Conservation (phyloP, 2,797 vertebrate genomes). For the Enteromius fasciolatus region DNA sequence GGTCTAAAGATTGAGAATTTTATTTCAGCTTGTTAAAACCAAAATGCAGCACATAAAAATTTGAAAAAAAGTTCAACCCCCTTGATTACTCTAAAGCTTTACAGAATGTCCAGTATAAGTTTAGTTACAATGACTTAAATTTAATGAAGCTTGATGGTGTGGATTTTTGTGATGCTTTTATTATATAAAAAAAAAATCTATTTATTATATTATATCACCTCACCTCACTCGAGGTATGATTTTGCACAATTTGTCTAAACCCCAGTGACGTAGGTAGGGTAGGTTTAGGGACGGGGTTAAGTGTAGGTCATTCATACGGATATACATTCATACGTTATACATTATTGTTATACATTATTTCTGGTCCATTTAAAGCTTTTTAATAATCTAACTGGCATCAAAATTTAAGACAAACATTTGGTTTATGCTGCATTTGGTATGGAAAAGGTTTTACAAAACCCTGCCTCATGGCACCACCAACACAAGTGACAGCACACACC, state of each 20-base stretch:
- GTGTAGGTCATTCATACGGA: too few species aligned
- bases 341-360: background rate
- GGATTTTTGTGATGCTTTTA: background rate
- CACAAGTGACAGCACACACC: conserved; percentile 17
- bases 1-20: background rate
- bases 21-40: conserved; percentile 60
- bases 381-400: background rate
- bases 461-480: conserved; percentile 52
- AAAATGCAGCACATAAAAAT: conserved; percentile 43
- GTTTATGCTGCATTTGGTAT: conserved; percentile 54
- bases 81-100: background rate
- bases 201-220: too few species aligned
- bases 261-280: too few species aligned
- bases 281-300: too few species aligned
- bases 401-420: conserved; percentile 70
- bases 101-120: background rate
- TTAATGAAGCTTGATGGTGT: background rate
- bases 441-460: conserved; percentile 62
- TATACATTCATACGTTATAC: too few species aligned
- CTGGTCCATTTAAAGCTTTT: background rate
- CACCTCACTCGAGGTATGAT: too few species aligned
- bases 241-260: too few species aligned
- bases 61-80: background rate
- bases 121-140: background rate
- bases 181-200: too few species aligned